Conservation (phyloP, 2,797 vertebrate species). For the Luscinia megarhynchos region DNA sequence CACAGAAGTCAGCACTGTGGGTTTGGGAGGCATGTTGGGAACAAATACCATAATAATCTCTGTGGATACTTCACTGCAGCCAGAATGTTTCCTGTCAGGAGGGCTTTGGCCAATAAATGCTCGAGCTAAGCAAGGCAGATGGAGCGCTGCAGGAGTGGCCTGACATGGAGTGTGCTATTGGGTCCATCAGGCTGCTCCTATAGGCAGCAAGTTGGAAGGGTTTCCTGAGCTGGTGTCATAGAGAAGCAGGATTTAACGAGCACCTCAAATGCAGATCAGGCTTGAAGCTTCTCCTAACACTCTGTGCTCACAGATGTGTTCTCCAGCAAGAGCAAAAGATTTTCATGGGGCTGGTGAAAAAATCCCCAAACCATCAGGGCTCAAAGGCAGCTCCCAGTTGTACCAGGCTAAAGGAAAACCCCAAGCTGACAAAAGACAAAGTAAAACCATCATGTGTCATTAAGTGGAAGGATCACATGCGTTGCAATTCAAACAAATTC, state of each 20-base stretch:
- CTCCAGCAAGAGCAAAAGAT: not conserved
- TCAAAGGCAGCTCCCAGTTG: not conserved
- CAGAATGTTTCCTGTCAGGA: conserved; percentile 6
- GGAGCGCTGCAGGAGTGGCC: not conserved
- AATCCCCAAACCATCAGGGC: not conserved
- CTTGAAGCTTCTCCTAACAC: not conserved
- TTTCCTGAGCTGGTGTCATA: not conserved
- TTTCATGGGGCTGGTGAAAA: not conserved
- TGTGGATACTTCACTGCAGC: not conserved
- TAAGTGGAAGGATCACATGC: not conserved
- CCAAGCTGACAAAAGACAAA: not conserved
- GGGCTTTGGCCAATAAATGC: not conserved
- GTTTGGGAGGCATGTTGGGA: not conserved
- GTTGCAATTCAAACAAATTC: not conserved
- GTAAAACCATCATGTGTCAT: rapidly evolving
- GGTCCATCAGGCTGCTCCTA: not conserved
- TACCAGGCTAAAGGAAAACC: not conserved
- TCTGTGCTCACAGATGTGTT: not conserved
- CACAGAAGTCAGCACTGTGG: not conserved
- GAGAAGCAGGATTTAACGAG: not conserved
- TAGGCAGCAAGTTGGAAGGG: not conserved
- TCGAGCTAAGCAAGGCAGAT: not conserved
- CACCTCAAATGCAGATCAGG: not conserved
- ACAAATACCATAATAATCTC: not conserved
- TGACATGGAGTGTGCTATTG: rapidly evolving